Percentiles rank a stretch among this genome's conserved stretches.
phyloP scores from a whole-genome alignment of 2,797 vertebrate genomes.

The Squalus acanthias region DNA sequence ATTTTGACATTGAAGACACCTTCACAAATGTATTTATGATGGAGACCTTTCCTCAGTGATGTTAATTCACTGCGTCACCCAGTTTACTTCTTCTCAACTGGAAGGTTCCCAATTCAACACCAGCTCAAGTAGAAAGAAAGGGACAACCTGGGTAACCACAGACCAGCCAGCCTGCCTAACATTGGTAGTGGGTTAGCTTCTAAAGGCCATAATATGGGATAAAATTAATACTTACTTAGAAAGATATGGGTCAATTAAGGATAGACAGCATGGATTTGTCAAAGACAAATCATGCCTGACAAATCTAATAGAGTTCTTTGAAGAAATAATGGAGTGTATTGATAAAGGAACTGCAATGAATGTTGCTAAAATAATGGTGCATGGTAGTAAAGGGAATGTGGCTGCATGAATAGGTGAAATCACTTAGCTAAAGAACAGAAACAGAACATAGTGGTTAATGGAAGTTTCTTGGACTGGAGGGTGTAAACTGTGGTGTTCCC shows the following conservation, averaged over 20 bases:
- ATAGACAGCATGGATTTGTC: not conserved
- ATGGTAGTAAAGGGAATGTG: not conserved
- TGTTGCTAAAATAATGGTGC: not conserved
- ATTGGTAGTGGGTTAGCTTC: not conserved
- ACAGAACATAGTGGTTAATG: not conserved
- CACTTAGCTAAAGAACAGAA: not conserved
- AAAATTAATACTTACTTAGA: not conserved
- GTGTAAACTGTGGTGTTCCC: not conserved
- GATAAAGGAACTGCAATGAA: not conserved
- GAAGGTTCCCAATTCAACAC: not conserved
- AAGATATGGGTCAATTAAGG: not conserved
- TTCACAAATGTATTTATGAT: not conserved
- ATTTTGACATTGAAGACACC: not conserved
- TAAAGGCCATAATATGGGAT: not conserved
- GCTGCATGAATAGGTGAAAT: not conserved
- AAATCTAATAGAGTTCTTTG: conserved; percentile 1
- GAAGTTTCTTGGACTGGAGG: not conserved
- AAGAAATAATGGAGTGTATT: not conserved
- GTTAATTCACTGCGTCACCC: not conserved
- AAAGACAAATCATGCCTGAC: not conserved
- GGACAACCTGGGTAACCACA: not conserved
- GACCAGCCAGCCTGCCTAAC: not conserved
- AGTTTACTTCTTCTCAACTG: not conserved
- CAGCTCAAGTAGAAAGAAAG: not conserved
- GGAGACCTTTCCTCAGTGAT: not conserved